phyloP scores from a whole-genome alignment of 2,797 vertebrate genomes.

The Sternotherus odoratus region DNA sequence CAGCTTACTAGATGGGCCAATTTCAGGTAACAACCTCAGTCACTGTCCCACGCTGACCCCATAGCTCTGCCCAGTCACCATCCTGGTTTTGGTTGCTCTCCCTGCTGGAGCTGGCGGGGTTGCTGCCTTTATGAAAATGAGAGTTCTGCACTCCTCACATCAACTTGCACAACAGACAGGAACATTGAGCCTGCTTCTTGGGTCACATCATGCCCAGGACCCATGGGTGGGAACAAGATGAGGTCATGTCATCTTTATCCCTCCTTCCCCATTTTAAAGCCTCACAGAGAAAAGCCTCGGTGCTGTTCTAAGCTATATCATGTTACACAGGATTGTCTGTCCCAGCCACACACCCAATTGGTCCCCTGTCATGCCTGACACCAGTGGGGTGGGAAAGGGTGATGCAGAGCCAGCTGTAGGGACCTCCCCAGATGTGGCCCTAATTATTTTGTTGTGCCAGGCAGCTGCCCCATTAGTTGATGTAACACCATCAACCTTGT shows the following conservation, averaged over 20 bases:
- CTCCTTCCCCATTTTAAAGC: not conserved
- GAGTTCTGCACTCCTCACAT: not conserved
- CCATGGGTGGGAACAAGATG: not conserved
- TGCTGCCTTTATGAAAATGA: not conserved
- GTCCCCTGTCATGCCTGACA: fast-evolving
- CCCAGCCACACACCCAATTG: not conserved
- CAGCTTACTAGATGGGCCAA: too few relatives aligned
- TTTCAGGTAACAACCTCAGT: too few relatives aligned
- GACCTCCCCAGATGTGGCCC: not conserved
- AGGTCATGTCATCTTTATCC: not conserved
- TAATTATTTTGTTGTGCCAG: not conserved
- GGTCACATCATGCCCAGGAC: not conserved
- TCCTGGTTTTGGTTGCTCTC: not conserved
- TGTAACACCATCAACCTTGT: not conserved
- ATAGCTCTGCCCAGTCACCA: not conserved
- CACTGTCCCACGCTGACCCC: not conserved
- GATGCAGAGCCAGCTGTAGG: fast-evolving
- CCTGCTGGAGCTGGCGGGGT: not conserved
- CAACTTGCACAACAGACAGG: not conserved
- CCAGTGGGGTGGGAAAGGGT: fast-evolving
- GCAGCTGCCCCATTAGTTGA: not conserved
- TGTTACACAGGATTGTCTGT: not conserved
- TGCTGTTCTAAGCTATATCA: not conserved
- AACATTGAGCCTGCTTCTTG: not conserved
- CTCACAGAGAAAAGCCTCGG: too few relatives aligned